Conservation (phyloP, 2,113 vertebrate genomes). For the Scortum barcoo region DNA sequence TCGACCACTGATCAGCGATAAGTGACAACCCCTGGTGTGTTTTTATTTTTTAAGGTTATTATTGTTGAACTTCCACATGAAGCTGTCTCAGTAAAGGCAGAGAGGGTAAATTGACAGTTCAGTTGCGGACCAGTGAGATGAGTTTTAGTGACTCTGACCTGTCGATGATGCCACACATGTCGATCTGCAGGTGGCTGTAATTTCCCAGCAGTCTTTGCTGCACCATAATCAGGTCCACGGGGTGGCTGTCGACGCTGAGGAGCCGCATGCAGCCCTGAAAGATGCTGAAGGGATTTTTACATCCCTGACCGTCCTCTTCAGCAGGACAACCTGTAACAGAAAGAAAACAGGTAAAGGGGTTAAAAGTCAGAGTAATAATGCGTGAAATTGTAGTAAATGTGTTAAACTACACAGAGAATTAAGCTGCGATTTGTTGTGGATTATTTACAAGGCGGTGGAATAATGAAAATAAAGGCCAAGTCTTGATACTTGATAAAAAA, state of each 20-base stretch:
- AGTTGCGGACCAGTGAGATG: not conserved
- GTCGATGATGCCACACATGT: conserved; percentile 94
- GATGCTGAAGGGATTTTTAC: conserved; percentile 82
- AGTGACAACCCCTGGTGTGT: too few species aligned
- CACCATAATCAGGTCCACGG: conserved; percentile 89
- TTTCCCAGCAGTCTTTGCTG: conserved; percentile 90
- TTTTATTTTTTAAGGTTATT: too few species aligned
- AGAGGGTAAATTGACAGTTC: not conserved
- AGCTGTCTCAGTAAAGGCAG: not conserved
- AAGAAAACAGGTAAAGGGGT: too few species aligned
- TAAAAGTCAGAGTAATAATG: not conserved
- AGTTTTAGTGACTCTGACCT: conserved; percentile 82
- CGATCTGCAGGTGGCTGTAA: conserved; percentile 93
- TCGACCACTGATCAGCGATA: too few species aligned
- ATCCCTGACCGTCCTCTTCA: conserved; percentile 77
- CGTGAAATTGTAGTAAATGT: not conserved
- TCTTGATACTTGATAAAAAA: too few species aligned
- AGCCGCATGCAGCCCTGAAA: conserved; percentile 95
- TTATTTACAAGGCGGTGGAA: conserved; percentile 20
- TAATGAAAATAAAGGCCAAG: conserved; percentile 25
- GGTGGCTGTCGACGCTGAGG: conserved; percentile 82
- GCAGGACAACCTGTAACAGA: conserved; percentile 92
- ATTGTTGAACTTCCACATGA: too few species aligned
- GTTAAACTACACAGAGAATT: not conserved
- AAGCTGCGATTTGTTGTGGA: conserved; percentile 5